These are phyloP conservation scores for Bombus turneri DNA, from an alignment of 1,140 invertebrate species.

Conservation along the genomic window DNA sequence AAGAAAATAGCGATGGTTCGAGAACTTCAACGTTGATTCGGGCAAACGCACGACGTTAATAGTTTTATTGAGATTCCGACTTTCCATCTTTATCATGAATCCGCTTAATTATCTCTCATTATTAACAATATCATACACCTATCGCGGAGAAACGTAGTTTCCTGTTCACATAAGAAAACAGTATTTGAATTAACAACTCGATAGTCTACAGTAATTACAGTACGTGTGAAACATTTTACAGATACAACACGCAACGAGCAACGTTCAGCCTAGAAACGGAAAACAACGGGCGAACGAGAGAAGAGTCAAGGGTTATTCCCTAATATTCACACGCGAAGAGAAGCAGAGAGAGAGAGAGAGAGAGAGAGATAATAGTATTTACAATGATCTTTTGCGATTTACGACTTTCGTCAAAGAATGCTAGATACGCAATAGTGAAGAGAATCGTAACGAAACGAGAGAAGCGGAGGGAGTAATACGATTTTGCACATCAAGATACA, in stretches of 20 bases:
- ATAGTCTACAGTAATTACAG: conserved; percentile 43
- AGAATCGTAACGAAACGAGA: conserved; percentile 24
- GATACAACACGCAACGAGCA: conserved; percentile 43
- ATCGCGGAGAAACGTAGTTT: conserved; percentile 42
- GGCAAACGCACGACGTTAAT: neutral
- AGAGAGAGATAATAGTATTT: conserved; percentile 29
- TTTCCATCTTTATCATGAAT: conserved; percentile 1
- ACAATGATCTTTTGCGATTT: conserved; percentile 21
- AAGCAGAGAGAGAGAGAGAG: neutral
- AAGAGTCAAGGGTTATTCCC: neutral
- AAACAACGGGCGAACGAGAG: conserved; percentile 15
- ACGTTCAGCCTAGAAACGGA: conserved; percentile 40
- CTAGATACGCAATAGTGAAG: neutral
- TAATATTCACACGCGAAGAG: conserved; percentile 13
- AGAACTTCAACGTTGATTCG: neutral
- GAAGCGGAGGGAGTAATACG: neutral
- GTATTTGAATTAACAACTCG: conserved; percentile 43
- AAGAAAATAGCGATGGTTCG: neutral
- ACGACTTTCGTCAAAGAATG: neutral
- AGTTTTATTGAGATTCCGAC: neutral
- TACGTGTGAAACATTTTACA: conserved; percentile 33
- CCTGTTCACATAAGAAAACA: conserved; percentile 50
- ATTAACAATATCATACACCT: conserved; percentile 64
- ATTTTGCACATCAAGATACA: conserved; percentile 9
- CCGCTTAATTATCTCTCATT: conserved; percentile 16